Evolutionary conservation across 2,113 vertebrate genomes (phyloP).

Genomic region (Daphoenositta chrysoptera): DNA sequence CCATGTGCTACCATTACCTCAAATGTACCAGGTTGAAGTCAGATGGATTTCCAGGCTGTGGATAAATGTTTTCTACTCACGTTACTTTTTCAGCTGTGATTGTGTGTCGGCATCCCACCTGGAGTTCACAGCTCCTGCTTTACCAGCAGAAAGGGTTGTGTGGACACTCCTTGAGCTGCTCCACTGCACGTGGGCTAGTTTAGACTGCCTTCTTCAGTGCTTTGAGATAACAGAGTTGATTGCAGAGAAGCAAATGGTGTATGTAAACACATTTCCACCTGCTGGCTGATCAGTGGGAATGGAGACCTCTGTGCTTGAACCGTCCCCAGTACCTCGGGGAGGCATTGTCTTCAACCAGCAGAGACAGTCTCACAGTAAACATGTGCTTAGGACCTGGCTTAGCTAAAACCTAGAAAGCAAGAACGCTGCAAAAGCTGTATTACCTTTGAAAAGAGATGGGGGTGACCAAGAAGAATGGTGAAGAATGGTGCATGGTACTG

Average conservation of each 20-base stretch:
- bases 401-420: background rate
- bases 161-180: background rate
- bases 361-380: background rate
- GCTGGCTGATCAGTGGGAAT: background rate
- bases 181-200: background rate
- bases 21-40: background rate
- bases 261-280: background rate
- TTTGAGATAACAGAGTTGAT: background rate
- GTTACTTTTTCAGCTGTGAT: background rate
- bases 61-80: background rate
- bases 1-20: background rate
- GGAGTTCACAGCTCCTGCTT: background rate
- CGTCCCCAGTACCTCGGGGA: background rate
- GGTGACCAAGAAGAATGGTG: background rate
- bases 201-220: background rate
- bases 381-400: background rate
- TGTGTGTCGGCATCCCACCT: background rate
- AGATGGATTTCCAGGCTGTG: background rate
- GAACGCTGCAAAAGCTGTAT: background rate
- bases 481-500: fast-evolving
- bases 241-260: background rate
- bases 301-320: background rate
- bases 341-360: background rate
- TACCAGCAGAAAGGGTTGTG: background rate
- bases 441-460: background rate